These are phyloP conservation scores for Anolis sagrei DNA, from an alignment of 2,113 vertebrate genomes.

Conservation along the genomic window DNA sequence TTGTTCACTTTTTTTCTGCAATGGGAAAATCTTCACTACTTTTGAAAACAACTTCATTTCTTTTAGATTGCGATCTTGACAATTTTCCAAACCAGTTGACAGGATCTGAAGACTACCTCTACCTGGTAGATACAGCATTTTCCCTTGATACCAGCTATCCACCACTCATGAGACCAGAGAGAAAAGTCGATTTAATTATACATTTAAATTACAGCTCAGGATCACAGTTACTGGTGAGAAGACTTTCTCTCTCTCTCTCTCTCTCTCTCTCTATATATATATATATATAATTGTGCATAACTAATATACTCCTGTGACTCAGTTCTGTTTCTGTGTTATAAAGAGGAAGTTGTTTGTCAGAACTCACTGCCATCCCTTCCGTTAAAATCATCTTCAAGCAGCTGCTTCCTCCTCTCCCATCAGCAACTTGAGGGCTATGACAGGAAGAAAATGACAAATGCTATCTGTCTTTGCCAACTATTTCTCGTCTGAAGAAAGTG, in stretches of 20 bases:
- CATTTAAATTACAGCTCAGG: slow-evolving; percentile 82
- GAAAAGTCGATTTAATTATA: slow-evolving; percentile 79
- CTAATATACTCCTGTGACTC: background rate
- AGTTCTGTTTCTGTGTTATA: background rate
- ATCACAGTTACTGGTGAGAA: slow-evolving; percentile 75
- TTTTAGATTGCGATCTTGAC: slow-evolving; percentile 80
- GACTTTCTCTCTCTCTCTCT: too few relatives aligned
- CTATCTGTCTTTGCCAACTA: background rate
- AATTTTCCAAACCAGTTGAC: slow-evolving; percentile 79
- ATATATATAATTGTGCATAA: background rate
- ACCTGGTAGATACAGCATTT: slow-evolving; percentile 81
- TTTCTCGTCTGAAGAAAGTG: background rate
- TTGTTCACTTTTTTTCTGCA: background rate
- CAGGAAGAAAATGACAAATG: background rate
- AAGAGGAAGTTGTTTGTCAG: slow-evolving; percentile 9
- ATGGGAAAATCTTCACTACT: background rate
- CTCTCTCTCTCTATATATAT: too few relatives aligned
- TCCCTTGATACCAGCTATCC: slow-evolving; percentile 80
- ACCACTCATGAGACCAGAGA: slow-evolving; percentile 75
- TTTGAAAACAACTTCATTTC: slow-evolving; percentile 13
- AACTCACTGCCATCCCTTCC: background rate
- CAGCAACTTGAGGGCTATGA: background rate
- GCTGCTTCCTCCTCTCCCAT: slow-evolving; percentile 20
- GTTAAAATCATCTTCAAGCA: slow-evolving; percentile 6
- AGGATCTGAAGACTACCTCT: slow-evolving; percentile 66